Evolutionary conservation across 2,888 invertebrate species (phyloP).

Genomic region (Microctonus brassicae): DNA sequence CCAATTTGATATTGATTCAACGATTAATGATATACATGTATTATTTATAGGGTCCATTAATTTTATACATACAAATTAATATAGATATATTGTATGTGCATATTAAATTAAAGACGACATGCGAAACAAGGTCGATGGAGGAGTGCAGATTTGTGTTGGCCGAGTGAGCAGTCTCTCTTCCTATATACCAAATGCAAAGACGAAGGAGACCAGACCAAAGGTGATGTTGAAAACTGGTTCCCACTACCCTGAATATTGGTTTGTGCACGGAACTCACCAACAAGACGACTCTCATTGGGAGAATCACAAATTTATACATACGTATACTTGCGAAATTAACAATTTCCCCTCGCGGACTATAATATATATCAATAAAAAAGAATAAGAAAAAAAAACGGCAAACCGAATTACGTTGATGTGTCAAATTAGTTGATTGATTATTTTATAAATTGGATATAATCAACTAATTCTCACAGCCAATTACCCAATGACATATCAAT

Average conservation of each 20-base stretch:
- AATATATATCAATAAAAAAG: no score
- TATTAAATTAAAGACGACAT: conserved; percentile 37
- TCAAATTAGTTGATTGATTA: background rate
- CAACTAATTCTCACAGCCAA: background rate
- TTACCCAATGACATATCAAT: background rate
- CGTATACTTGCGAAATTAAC: background rate
- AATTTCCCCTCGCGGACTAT: no score
- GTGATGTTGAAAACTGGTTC: conserved; percentile 59
- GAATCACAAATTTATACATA: background rate
- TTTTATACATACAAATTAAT: background rate
- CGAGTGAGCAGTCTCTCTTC: conserved; percentile 23
- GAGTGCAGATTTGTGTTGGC: conserved; percentile 25
- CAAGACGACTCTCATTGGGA: background rate
- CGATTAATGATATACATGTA: conserved; percentile 17
- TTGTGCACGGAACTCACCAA: conserved; percentile 2
- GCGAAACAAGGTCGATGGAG: conserved; percentile 44
- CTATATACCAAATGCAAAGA: conserved; percentile 35
- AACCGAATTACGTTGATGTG: no score
- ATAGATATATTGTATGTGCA: conserved; percentile 1
- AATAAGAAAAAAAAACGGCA: no score
- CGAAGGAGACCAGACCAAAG: conserved; percentile 41
- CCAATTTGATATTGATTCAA: background rate
- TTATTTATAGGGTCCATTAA: background rate
- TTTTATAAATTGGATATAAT: background rate
- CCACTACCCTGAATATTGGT: conserved; percentile 38